Base-by-base conservation (phyloP, 2,797 vertebrate species). In the Hephaestus fuliginosus region DNA sequence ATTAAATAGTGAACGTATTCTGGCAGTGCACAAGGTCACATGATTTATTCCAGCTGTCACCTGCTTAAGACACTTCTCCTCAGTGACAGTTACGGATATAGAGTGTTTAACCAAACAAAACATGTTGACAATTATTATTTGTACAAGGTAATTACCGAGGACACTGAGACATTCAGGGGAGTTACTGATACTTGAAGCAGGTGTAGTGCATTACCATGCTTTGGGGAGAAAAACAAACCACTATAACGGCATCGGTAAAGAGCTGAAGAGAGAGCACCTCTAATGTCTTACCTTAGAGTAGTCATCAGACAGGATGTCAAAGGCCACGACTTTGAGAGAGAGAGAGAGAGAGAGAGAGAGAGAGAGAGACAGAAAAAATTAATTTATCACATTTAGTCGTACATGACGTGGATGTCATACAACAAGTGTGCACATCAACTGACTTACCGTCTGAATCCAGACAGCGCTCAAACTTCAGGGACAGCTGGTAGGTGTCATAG, bases 381-480 rank as follows among this genome's bases (percentile, higher is more conserved):
- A 61, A 51, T 25, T 18, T 0, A 46, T 73, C 10, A 67, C 36
- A 64, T 33, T 30, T 0, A 39, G 7, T 58, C 0, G 0, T 36
- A 4, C 7, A 41, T 30, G 14, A 36, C 17, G 15, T 8, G 1
- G 3, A 60, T n/a, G 14, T 14, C 18, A 22, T 30, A 18, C 5
- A 69, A 28, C 14, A 43, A n/a, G 14, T 11, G 0, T 0, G 9
- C 3, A 11, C 5, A 4, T 61, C 7, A 22, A 12, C 0, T 7
- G 15, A 93, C 96, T 91, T 78, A 98, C 98, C 96, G 79, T 99
- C 98, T 15, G 98, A 97, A 92, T 99, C 98, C 90, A 99, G 93
- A 86, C 98, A 99, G 61, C 98, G 96, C 93, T 99, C 98, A 93
- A 99, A 99, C 86, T 99, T 99, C 94, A 98, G 94, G 46, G 98